Conservation (phyloP, 2,113 vertebrate species). For the Microcebus jonahi region DNA sequence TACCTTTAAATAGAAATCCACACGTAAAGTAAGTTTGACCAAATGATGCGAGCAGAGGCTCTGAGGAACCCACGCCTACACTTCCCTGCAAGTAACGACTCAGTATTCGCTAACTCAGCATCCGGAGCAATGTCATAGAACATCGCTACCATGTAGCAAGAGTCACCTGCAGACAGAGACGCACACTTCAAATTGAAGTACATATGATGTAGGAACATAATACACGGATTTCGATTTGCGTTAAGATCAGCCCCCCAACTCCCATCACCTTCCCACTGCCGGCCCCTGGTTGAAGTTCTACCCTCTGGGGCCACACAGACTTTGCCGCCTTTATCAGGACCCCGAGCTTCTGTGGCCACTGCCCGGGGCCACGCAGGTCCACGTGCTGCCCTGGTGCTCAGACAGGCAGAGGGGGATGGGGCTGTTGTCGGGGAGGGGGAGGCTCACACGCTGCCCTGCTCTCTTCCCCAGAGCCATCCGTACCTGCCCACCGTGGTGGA, state of each 20-base stretch:
- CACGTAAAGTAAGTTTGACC: background rate
- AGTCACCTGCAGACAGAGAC: background rate
- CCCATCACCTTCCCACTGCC: background rate
- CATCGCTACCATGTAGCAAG: no score
- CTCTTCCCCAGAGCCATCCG: background rate
- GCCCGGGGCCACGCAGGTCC: no score
- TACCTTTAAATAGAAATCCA: background rate
- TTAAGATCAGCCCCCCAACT: background rate
- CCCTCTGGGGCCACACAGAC: background rate
- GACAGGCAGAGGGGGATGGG: fast-evolving
- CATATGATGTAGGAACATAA: background rate
- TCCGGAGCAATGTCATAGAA: background rate
- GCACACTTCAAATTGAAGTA: background rate
- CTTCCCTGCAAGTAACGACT: background rate
- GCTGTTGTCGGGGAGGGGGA: background rate
- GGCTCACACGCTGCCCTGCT: fast-evolving
- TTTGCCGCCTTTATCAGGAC: background rate
- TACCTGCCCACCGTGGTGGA: conserved; percentile 46
- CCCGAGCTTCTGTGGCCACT: no score
- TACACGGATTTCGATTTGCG: no score
- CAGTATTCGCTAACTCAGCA: background rate
- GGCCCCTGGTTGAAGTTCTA: background rate
- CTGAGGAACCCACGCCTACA: background rate
- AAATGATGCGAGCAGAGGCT: background rate
- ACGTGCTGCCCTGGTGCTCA: fast-evolving